Conservation (phyloP, 2,113 vertebrate species). For the Heliornis fulica region DNA sequence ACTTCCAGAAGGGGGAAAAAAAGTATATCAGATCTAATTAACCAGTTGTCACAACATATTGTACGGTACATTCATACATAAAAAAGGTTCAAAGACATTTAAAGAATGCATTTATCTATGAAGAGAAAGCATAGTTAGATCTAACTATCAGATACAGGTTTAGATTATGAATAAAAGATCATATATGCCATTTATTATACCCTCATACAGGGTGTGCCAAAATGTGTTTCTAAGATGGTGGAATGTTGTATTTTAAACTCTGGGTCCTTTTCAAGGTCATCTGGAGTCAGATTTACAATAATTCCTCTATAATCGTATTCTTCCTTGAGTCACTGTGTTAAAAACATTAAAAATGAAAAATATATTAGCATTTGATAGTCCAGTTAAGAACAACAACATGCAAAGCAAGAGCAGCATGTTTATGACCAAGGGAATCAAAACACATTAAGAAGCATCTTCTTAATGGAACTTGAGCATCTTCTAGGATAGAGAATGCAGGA, state of each 20-base stretch:
- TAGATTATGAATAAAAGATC: constrained; percentile 22
- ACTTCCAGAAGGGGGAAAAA: not conserved
- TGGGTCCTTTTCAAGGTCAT: not conserved
- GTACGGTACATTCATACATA: not conserved
- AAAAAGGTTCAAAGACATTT: not conserved
- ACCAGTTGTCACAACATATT: not conserved
- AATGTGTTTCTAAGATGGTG: not conserved
- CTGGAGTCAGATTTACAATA: not conserved
- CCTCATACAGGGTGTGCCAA: not conserved
- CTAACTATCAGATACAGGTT: not conserved
- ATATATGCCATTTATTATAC: not conserved
- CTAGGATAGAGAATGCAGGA: not conserved
- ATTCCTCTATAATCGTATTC: not conserved
- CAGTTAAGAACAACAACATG: not conserved
- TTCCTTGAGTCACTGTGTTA: not conserved
- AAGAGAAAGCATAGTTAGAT: not conserved
- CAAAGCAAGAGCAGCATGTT: not conserved
- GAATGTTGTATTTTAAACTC: not conserved
- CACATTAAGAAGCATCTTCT: too few relatives aligned
- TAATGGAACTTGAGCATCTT: not conserved
- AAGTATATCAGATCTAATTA: not conserved
- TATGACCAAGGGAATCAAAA: not conserved
- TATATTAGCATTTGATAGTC: not conserved
- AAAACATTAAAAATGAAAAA: not conserved
- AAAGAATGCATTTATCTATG: not conserved